Conservation (phyloP, 53 echinoderm and acorn worm genomes). For the Antedon mediterranea region DNA sequence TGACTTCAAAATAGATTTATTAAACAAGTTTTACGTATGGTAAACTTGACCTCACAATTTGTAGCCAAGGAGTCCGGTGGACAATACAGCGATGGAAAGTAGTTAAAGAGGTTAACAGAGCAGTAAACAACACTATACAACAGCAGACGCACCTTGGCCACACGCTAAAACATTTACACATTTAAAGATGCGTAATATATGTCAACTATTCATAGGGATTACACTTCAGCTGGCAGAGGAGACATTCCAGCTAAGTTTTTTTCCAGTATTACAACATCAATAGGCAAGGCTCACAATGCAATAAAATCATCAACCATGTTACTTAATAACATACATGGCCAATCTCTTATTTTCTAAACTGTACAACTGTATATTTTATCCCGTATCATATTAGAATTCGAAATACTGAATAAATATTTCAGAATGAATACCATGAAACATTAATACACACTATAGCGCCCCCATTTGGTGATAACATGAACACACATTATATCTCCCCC, state of each 20-base stretch:
- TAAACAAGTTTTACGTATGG: background rate
- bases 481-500: no score
- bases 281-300: background rate
- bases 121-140: background rate
- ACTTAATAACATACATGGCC: background rate
- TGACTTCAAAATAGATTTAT: background rate
- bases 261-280: background rate
- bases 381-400: background rate
- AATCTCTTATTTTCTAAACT: background rate
- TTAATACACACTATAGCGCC: background rate
- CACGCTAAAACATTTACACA: background rate
- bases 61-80: background rate
- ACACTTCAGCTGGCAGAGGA: background rate
- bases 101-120: background rate
- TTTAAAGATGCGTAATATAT: background rate
- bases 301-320: background rate
- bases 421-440: background rate
- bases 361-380: background rate
- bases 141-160: background rate
- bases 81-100: background rate
- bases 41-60: background rate
- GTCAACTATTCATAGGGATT: background rate
- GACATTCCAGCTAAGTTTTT: background rate
- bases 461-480: background rate
- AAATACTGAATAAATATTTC: slow-evolving; percentile 1